Evolutionary conservation across 2,888 invertebrate species (phyloP), one percentile per base, ranked within the genome.

Genomic region (Cheilosia soror): DNA sequence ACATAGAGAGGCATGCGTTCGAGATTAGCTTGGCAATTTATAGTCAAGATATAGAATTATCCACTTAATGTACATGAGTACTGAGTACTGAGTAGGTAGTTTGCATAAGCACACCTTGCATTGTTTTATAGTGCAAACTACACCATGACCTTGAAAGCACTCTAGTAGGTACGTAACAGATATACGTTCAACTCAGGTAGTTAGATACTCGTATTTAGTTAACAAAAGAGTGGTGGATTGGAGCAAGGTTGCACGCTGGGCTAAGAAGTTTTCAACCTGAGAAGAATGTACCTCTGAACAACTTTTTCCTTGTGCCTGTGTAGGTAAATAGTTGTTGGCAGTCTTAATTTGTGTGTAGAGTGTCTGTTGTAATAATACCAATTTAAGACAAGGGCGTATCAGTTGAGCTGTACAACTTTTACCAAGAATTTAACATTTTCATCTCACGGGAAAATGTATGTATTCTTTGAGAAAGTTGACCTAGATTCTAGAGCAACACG

Each of bases 221-320:
- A 58, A 81, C 68, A 53, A 76, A 57, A 71, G 69, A n/a, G 20
- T 49, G 29, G 47, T 27, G 31, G 68, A 69, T 51, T 81, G 44
- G 76, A 71, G 58, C 76, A 81, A 81, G 81, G 81, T 81, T 76
- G 20, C 37, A 37, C 15, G 15, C 20, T 25, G 31, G 57, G 63
- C 75, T 75, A 75, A 81, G 49, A 76, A 51, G 57, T 65, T 68
- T 49, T 51, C 58, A 71, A 42, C 51, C 63, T 29, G 27, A 25
- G 55, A 27, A 63, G 29, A 65, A 29, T 58, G 6, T 65, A 11
- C 51, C 51, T 51, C 42, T 49, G 20, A 76, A 51, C 76, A 51
- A 60, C 66, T 75, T 75, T 75, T 47, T 11, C 37, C n/a, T 27
- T 20, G 9, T 15, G 13, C 40, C 20, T 65, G 73, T 65, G 44